phyloP scores from a whole-genome alignment of 30 jellyfish, hydroid and myxozoan species.

The Aurelia coerulea region DNA sequence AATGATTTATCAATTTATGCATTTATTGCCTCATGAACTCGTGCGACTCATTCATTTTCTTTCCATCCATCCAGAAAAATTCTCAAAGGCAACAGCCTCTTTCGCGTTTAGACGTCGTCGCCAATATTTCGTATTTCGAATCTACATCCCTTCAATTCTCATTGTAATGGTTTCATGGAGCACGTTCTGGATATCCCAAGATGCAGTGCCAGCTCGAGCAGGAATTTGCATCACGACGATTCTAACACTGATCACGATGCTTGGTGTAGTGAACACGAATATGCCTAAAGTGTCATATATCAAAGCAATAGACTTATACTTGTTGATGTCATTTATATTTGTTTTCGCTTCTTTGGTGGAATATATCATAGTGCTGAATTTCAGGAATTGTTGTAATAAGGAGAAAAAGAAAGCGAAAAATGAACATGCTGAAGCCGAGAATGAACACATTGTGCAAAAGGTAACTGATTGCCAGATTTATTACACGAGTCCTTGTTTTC shows the following conservation, averaged over 20 bases:
- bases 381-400: slow-evolving; percentile 20
- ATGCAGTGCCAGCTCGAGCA: slow-evolving; percentile 97
- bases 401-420: slow-evolving; percentile 18
- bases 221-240: slow-evolving; percentile 91
- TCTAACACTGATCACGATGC: slow-evolving; percentile 91
- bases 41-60: too few species aligned
- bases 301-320: slow-evolving; percentile 85
- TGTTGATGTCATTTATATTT: slow-evolving; percentile 78
- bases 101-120: slow-evolving; percentile 81
- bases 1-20: too few species aligned
- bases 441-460: neutral
- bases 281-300: slow-evolving; percentile 97
- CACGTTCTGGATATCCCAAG: slow-evolving; percentile 93
- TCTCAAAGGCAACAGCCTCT: slow-evolving; percentile 89
- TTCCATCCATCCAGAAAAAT: slow-evolving; percentile 31
- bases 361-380: slow-evolving; percentile 83
- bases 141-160: slow-evolving; percentile 82
- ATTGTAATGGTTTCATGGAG: slow-evolving; percentile 96
- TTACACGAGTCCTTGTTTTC: too few species aligned
- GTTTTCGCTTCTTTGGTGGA: slow-evolving; percentile 88
- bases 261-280: slow-evolving; percentile 88
- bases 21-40: too few species aligned
- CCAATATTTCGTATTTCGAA: slow-evolving; percentile 75
- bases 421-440: neutral
- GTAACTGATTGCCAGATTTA: too few species aligned